Evolutionary conservation across 1,140 invertebrate genomes (phyloP).

Genomic region (Littorina saxatilis): DNA sequence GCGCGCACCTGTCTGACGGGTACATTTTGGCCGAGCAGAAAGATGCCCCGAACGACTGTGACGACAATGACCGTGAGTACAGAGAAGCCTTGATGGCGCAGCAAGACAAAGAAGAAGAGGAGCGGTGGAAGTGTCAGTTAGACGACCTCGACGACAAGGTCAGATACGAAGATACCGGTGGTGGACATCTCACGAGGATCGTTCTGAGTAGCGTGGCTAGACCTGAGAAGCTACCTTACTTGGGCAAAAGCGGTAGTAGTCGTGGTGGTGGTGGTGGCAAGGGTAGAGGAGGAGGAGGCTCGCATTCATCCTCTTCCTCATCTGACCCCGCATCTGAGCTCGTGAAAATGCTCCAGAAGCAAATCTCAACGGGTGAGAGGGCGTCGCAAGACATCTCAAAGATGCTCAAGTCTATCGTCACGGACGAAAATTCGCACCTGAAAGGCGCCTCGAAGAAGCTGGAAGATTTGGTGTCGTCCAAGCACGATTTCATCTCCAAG

Average conservation of each 20-base stretch:
- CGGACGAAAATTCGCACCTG: background rate
- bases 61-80: background rate
- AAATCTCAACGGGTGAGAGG: background rate
- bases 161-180: background rate
- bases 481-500: background rate
- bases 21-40: constrained; percentile 22
- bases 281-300: background rate
- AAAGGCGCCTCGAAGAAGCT: constrained; percentile 6
- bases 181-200: background rate
- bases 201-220: background rate
- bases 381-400: no score
- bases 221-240: background rate
- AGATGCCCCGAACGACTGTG: background rate
- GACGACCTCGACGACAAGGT: constrained; percentile 16
- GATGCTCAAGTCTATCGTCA: constrained; percentile 8
- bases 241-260: background rate
- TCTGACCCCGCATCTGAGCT: background rate
- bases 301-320: no score
- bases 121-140: constrained; percentile 12
- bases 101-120: constrained; percentile 16
- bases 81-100: background rate
- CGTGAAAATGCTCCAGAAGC: background rate
- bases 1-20: background rate
- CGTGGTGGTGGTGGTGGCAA: no score
- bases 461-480: background rate